These are phyloP conservation scores for Gambusia yucatana DNA, from an alignment of 2,797 vertebrate species.

Conservation along the genomic window DNA sequence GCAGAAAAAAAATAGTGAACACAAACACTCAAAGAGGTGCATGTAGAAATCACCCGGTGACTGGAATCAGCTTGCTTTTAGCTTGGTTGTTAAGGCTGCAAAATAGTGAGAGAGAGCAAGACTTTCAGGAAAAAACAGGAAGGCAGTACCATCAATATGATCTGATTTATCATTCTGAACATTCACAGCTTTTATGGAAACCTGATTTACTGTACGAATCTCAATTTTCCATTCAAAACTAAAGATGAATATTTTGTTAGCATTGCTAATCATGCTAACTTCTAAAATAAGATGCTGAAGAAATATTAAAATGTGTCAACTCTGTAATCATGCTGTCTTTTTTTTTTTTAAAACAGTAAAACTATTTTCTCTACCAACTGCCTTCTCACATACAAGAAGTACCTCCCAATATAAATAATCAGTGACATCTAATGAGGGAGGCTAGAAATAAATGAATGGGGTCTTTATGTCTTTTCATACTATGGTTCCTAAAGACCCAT, in stretches of 20 bases:
- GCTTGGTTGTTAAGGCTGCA: background rate
- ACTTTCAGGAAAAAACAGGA: background rate
- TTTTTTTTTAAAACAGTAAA: background rate
- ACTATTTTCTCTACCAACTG: background rate
- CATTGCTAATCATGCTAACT: background rate
- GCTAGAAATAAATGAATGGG: background rate
- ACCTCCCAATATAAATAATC: background rate
- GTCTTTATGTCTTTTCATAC: too few species aligned
- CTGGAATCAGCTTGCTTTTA: background rate
- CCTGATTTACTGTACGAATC: background rate
- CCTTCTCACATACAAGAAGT: too few species aligned
- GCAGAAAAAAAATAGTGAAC: background rate
- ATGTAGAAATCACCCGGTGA: background rate
- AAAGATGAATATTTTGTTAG: background rate
- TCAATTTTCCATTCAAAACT: background rate
- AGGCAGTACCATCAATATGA: background rate
- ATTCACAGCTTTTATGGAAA: background rate
- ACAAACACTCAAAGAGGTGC: background rate
- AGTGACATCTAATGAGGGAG: background rate
- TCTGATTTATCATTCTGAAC: background rate
- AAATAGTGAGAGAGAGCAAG: background rate
- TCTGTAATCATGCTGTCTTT: background rate
- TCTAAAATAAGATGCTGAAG: background rate
- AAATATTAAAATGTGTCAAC: background rate
- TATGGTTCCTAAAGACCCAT: background rate